Conservation (phyloP, 2,888 invertebrate species). For the Tupiocoris notatus region DNA sequence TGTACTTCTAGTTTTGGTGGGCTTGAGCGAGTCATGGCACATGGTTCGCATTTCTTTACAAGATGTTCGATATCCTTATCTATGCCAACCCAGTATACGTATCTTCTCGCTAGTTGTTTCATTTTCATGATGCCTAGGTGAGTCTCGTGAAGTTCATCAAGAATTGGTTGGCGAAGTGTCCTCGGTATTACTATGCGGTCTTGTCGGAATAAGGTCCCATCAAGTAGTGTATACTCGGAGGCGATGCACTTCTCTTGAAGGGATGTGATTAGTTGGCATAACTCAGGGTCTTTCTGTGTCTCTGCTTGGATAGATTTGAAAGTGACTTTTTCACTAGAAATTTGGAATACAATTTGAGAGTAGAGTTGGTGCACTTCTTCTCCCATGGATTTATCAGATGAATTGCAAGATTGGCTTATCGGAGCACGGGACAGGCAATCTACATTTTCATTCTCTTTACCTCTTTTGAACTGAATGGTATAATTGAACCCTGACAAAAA, state of each 20-base stretch:
- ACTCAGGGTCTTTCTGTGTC: neutral
- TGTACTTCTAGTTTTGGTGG: constrained; percentile 50
- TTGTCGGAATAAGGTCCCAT: neutral
- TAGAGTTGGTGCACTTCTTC: neutral
- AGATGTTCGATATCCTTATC: constrained; percentile 39
- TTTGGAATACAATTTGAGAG: neutral
- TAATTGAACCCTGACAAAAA: neutral
- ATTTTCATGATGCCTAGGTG: constrained; percentile 51
- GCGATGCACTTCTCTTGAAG: neutral
- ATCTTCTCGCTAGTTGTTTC: constrained; percentile 50
- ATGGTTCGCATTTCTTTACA: constrained; percentile 27
- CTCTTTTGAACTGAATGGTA: neutral
- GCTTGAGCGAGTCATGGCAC: constrained; percentile 47
- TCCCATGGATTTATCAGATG: neutral
- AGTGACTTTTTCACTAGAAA: neutral
- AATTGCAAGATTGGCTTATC: neutral
- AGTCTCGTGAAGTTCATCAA: constrained; percentile 50
- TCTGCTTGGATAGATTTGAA: neutral
- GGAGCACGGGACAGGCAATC: constrained; percentile 44
- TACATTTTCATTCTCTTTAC: constrained; percentile 19
- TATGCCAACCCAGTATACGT: constrained; percentile 50
- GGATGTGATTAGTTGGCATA: neutral
- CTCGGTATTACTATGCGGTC: constrained; percentile 43
- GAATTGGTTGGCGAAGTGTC: constrained; percentile 45
- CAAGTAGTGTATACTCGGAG: neutral